Base-by-base conservation (phyloP, 2,888 invertebrate species). In the Pemphredon lugubris region DNA sequence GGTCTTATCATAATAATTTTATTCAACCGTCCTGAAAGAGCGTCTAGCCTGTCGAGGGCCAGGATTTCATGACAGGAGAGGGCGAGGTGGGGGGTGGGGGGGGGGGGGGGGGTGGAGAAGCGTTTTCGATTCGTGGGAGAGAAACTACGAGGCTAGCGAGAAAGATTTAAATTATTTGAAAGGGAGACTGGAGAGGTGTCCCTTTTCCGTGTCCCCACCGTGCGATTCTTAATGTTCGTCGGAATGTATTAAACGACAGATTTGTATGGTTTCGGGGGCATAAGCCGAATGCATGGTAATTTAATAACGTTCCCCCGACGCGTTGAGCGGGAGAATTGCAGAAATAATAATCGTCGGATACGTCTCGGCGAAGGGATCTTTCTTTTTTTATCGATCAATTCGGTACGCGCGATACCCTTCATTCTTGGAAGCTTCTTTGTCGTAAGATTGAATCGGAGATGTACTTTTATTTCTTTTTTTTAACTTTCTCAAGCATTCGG, bases 1-100 rank as follows among this genome's bases (percentile, higher is more conserved):
- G 84, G 86, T 84, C 83, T 88, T 87, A 87, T 84, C 83, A 84
- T 87, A 86, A 87, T 87, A 85, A 88, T 88, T 87, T 87, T 83
- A 87, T 85, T 86, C 85, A 83, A 72, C 75, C 79, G 60, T 34
- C 75, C 75, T 78, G 73, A 81, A 78, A 76, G 72, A 55, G 65
- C 60, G 68, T 71, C 75, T 66, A 74, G 67, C 60, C n/a, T 34
- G 4, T 9, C 55, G 50, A 50, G 30, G 47, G 39, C 59, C 44
- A 39, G 48, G 47, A 68, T 60, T 47, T 65, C 61, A 16, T 2
- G 16, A 16, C 16, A n/a, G n/a, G n/a, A n/a, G 40, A 39, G 23
- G 5, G 18, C 13, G 37, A 42, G 37, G 14, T n/a, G 26, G 16
- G 7, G 44, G 44, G 44, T 18, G 26, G n/a, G 34, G n/a, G 42